Evolutionary conservation across 1,140 invertebrate species (phyloP), one percentile per base, ranked within the genome.

Genomic region (Psix sp.): DNA sequence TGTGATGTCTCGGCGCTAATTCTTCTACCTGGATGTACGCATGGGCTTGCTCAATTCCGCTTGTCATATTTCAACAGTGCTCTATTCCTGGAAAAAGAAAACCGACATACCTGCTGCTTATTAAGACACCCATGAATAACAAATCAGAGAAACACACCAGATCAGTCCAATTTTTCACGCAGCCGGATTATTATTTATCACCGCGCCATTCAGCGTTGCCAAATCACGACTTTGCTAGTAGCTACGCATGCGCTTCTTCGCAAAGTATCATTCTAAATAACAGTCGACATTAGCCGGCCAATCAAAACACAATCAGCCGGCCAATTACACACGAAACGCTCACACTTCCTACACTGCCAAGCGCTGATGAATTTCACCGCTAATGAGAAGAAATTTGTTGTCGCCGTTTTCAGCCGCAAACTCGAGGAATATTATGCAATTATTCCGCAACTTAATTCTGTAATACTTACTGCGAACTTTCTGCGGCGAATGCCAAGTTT

Each of bases 361-460:
- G 21, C 9, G 39, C 26, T 29, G 52, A 57, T 57, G 52, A 57
- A 57, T 57, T 57, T 57, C 52, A 43, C 26, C 40, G 35, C 36
- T 57, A 57, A 57, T 45, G 29, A 57, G 40, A 57, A 57, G 52
- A 57, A 57, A 57, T 57, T 33, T 18, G 51, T 54, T 33, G 26
- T 54, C 51, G 18, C 11, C 20, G 51, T 21, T n/a, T 13, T 38
- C 10, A n/a, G 35, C 18, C 13, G 7, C 35, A 4, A 9, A 16
- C 15, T 20, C 10, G 24, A 35, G 24, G 14, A 33, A n/a, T 26
- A 5, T 54, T 54, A 54, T 42, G 33, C 33, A 54, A 54, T 54
- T 54, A 16, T 54, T 42, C 26, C 26, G 26, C 7, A n/a, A 29
- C 26, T 13, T 26, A n/a, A 33, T 33, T 29, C 26, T n/a, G n/a